Evolutionary conservation across 2,888 invertebrate species (phyloP).

Genomic region (Luperina nickerlii): DNA sequence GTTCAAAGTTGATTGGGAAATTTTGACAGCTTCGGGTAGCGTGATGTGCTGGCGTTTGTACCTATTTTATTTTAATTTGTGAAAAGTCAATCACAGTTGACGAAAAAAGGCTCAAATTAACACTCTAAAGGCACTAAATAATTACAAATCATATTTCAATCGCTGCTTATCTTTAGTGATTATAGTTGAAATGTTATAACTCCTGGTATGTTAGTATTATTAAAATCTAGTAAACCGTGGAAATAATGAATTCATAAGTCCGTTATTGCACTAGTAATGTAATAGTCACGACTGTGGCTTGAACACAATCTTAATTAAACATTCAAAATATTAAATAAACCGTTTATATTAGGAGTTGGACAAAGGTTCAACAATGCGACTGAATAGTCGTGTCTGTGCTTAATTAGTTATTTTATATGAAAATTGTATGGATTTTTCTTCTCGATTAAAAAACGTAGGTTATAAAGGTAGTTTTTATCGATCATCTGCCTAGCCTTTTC

Average conservation of each 20-base stretch:
- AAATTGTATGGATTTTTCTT: background rate
- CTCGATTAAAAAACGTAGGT: background rate
- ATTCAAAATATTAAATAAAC: constrained; percentile 57
- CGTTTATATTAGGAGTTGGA: constrained; percentile 20
- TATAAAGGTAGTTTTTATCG: no score
- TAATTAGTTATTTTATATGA: background rate
- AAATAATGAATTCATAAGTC: constrained; percentile 58
- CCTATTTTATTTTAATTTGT: background rate
- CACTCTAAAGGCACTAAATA: background rate
- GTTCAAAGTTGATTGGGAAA: no score
- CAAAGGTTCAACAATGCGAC: constrained; percentile 20
- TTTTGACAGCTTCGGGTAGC: no score
- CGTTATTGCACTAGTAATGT: constrained; percentile 46
- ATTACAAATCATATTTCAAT: constrained; percentile 36
- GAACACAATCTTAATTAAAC: constrained; percentile 58
- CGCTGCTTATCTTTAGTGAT: constrained; percentile 45
- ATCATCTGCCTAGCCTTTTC: no score
- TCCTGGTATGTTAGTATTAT: constrained; percentile 47
- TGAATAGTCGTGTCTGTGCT: background rate
- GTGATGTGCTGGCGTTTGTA: no score
- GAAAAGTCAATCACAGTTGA: background rate
- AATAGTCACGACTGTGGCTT: constrained; percentile 36
- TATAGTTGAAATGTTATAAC: constrained; percentile 31
- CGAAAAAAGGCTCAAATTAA: background rate
- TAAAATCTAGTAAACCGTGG: constrained; percentile 57